Evolutionary conservation across 92 coral and sea anemone species (phyloP), one percentile per base, ranked within the genome.

Genomic region (Blastomussa wellsi): DNA sequence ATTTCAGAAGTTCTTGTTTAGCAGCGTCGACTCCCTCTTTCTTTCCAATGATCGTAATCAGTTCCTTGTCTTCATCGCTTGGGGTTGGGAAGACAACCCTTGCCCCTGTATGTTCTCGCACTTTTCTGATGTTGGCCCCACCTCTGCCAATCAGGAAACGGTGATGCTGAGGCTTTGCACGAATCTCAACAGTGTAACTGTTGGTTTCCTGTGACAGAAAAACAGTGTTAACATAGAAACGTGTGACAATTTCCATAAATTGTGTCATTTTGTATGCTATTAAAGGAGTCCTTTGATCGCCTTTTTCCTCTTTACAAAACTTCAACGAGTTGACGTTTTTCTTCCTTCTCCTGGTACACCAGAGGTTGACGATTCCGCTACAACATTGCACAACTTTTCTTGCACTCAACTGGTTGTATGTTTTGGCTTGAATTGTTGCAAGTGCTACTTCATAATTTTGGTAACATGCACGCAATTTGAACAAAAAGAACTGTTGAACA

Each of bases 141-240:
- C 99, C 99, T 19, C 99, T 94, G 10, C 99, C 99, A 78, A 94
- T 97, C 94, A 97, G 87, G 90, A 97, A 97, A 5, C 99, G 90
- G 86, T 97, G 99, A 72, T 97, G 98, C 66, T 97, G 98, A 14
- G 97, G 97, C 77, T 97, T 97, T 48, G 99, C 99, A 35, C 93
- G 93, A 65, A 97, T 88, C 79, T 95, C 98, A 39, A 89, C 93
- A 22, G 90, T 94, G 75, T 70, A 97, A 75, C 99, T 90, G 90
- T 95, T 92, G 82, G 90, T 88, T 67, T 97, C 99, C 99, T 97
- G 86, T 48, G 42, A 51, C 41, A 48, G 33, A 57, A 59, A 24
- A 32, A 24, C n/a, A 80, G 26, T 11, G 59, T 78, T 57, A 22
- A 3, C 10, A 35, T 10, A 68, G 1, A 37, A 68, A 68, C 37